Conservation (phyloP, 2,113 vertebrate genomes). For the Psittacara wagleri region DNA sequence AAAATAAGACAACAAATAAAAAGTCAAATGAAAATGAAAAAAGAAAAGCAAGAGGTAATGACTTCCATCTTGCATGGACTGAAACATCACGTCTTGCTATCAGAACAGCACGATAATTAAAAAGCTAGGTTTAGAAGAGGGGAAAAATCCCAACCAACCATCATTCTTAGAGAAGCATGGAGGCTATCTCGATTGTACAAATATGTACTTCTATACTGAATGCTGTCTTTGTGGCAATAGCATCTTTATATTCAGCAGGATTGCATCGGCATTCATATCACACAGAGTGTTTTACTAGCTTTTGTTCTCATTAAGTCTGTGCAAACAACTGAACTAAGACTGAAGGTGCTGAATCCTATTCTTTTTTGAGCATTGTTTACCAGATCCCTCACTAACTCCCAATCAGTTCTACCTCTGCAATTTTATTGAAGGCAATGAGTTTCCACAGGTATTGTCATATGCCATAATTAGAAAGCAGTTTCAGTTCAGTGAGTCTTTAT, state of each 20-base stretch:
- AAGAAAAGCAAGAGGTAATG: neutral
- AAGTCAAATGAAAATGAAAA: neutral
- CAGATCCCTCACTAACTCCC: conserved; percentile 41
- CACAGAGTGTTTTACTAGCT: neutral
- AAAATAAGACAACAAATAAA: neutral
- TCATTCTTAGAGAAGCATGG: neutral
- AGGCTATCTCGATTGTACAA: neutral
- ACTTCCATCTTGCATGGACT: neutral
- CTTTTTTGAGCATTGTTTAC: conserved; percentile 50
- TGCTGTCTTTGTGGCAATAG: neutral
- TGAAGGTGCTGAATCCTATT: neutral
- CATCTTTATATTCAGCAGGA: neutral
- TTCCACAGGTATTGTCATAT: conserved; percentile 50
- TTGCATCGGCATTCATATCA: neutral
- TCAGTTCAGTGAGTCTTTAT: conserved; percentile 58
- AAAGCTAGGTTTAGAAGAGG: neutral
- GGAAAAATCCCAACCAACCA: neutral
- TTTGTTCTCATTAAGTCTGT: conserved; percentile 34
- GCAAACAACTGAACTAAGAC: neutral
- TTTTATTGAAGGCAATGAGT: conserved; percentile 53
- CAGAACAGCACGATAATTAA: neutral
- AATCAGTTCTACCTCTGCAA: conserved; percentile 58
- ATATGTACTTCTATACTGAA: neutral
- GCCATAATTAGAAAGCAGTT: conserved; percentile 52
- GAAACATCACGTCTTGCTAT: neutral